A percentile compares a stretch with the other conserved stretches of the same genome.
These are phyloP conservation scores for Tipula unca DNA, from an alignment of 2,888 invertebrate species.

Conservation along the genomic window DNA sequence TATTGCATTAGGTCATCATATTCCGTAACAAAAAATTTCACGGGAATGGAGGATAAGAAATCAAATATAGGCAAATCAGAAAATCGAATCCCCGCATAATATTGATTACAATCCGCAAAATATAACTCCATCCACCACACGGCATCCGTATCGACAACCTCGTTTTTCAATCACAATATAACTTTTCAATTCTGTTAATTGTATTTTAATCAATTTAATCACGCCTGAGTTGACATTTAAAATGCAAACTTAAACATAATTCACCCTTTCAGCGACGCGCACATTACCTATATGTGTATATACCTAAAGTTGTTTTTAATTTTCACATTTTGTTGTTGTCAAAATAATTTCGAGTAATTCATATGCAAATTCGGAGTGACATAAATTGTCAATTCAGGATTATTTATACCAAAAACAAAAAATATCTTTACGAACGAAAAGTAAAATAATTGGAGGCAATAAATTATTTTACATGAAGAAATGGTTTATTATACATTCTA, in stretches of 20 bases:
- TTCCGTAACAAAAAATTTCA: too few species aligned
- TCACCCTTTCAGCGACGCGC: background rate
- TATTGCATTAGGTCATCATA: too few species aligned
- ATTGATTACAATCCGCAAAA: too few species aligned
- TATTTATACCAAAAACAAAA: background rate
- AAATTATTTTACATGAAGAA: constrained; percentile 17
- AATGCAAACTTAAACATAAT: background rate
- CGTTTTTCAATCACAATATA: background rate
- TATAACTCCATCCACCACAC: background rate
- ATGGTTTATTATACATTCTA: background rate
- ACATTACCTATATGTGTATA: too few species aligned
- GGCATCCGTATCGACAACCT: background rate
- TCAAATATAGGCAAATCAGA: too few species aligned
- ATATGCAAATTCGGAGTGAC: constrained; percentile 16
- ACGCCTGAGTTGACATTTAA: constrained; percentile 8
- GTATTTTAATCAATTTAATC: background rate
- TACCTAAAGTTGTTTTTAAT: background rate
- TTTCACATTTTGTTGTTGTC: background rate
- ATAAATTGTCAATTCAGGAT: constrained; percentile 17
- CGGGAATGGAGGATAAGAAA: too few species aligned
- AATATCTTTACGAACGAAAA: background rate
- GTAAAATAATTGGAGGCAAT: constrained; percentile 14
- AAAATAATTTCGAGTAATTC: background rate
- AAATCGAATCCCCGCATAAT: too few species aligned
- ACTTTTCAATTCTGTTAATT: background rate